Conservation (phyloP, 1,140 invertebrate genomes). For the Eriosoma lanigerum region DNA sequence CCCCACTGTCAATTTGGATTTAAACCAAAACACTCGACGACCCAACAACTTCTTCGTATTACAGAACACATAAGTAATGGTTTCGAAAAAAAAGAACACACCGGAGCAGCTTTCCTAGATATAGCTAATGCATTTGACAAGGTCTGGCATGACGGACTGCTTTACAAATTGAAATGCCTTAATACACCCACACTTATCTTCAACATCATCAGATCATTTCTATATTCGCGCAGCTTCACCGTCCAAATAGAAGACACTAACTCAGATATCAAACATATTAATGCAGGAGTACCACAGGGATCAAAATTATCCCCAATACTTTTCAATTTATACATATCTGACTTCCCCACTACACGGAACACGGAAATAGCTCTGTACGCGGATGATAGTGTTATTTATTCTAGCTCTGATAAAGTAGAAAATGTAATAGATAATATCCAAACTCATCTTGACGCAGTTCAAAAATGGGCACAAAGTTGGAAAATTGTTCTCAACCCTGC, state of each 20-base stretch:
- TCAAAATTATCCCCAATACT: neutral
- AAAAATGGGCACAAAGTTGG: neutral
- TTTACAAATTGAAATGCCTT: neutral
- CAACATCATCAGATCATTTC: neutral
- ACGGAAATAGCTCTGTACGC: neutral
- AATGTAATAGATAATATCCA: neutral
- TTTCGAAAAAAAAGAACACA: neutral
- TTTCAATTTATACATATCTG: neutral
- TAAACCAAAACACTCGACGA: slow-evolving; percentile 55
- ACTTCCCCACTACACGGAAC: neutral
- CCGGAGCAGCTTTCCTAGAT: slow-evolving; percentile 4
- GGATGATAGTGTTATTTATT: neutral
- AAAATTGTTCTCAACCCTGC: neutral
- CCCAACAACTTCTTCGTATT: slow-evolving; percentile 55
- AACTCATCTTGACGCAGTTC: neutral
- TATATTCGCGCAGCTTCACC: neutral
- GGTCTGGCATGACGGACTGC: neutral
- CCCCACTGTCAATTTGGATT: slow-evolving; percentile 57
- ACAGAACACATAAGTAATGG: slow-evolving; percentile 40
- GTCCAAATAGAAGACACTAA: neutral
- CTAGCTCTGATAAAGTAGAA: neutral
- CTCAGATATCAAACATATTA: neutral
- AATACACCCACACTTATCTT: neutral
- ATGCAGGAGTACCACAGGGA: neutral
- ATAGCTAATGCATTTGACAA: slow-evolving; percentile 1